phyloP scores from a whole-genome alignment of 53 echinoderm and acorn worm genomes.

The Paracentrotus lividus region DNA sequence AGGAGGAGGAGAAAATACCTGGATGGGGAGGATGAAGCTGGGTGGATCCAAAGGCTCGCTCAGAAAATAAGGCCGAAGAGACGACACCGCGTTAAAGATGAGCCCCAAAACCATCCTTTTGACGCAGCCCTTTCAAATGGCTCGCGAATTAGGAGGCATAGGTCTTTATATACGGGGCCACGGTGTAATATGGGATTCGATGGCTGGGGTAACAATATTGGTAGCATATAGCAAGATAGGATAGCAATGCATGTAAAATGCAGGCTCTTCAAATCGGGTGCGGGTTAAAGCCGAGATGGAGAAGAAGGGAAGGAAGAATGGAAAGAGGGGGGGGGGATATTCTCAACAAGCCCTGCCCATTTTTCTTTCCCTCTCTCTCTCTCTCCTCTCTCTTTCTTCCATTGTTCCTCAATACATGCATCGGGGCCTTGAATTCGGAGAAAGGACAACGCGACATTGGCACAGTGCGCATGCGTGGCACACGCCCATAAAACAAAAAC shows the following conservation, averaged over 20 bases:
- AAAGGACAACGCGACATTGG: slow-evolving; percentile 39
- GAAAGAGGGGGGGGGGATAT: slow-evolving; percentile 39
- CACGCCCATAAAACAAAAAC: slow-evolving; percentile 29
- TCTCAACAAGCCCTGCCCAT: slow-evolving; percentile 36
- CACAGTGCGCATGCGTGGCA: slow-evolving; percentile 58
- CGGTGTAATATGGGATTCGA: background rate
- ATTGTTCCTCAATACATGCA: slow-evolving; percentile 42
- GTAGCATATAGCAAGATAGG: background rate
- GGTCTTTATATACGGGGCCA: slow-evolving; percentile 54
- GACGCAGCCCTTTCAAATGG: slow-evolving; percentile 20
- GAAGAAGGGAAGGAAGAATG: slow-evolving; percentile 11
- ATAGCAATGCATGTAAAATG: slow-evolving; percentile 2
- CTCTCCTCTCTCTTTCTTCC: background rate
- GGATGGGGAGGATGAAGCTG: background rate
- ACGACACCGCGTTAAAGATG: background rate
- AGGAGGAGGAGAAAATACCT: background rate
- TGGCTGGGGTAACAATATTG: background rate
- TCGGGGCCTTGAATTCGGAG: slow-evolving; percentile 30
- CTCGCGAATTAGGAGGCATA: slow-evolving; percentile 17
- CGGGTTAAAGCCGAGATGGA: background rate
- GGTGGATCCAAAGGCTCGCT: background rate
- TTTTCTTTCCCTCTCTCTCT: slow-evolving; percentile 2
- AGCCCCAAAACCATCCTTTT: background rate
- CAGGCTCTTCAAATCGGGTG: background rate
- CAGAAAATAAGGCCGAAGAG: background rate